phyloP scores from a whole-genome alignment of 2,113 vertebrate genomes.

The Oreocharis arfaki region DNA sequence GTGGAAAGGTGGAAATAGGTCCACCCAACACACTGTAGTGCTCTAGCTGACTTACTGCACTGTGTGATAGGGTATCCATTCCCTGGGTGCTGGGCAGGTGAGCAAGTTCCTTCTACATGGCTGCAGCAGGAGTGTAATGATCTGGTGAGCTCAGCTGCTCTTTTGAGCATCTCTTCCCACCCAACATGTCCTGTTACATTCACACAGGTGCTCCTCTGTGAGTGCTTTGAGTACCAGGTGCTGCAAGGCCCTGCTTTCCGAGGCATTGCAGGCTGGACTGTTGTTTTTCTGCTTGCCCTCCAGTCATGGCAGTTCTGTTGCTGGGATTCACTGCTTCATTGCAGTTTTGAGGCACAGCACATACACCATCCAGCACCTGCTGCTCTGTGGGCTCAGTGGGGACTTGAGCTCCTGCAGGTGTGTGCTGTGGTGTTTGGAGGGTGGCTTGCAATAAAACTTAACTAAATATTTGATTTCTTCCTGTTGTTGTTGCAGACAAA shows the following conservation, averaged over 20 bases:
- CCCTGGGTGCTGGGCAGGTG: not conserved
- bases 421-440: not conserved
- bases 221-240: not conserved
- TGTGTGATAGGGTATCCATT: not conserved
- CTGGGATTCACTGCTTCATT: not conserved
- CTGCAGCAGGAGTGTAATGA: not conserved
- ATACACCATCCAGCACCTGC: not conserved
- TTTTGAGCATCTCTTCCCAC: not conserved
- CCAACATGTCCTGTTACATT: fast-evolving
- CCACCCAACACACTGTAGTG: not conserved
- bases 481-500: constrained; percentile 80
- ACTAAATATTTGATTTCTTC: not conserved
- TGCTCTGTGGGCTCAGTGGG: not conserved
- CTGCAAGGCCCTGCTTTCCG: not conserved
- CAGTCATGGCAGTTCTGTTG: not conserved
- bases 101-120: not conserved
- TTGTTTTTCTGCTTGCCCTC: not conserved
- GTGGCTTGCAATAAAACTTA: not conserved
- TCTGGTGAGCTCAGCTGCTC: not conserved
- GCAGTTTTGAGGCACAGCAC: not conserved
- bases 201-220: not conserved
- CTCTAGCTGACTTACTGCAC: not conserved
- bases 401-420: not conserved
- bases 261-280: not conserved
- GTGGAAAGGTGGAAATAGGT: not conserved